Base-by-base conservation (phyloP, 92 coral and sea anemone species). In the Parazoanthus atlanticus region DNA sequence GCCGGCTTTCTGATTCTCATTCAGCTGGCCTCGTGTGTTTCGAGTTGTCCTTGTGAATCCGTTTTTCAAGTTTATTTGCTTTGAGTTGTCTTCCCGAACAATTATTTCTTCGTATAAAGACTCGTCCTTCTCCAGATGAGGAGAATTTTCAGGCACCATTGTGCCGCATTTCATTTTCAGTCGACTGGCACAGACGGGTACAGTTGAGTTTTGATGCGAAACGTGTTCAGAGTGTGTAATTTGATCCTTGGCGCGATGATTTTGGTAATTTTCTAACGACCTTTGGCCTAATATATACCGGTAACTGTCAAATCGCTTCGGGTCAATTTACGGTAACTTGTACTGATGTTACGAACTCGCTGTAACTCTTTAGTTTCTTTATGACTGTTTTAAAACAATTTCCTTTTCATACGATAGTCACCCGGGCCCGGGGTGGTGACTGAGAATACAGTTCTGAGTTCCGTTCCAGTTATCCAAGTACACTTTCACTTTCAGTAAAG, bases 111-210 rank as follows among this genome's bases (percentile, higher is more conserved):
- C 94, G 74, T 92, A 89, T 17, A 89, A 67, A 67, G 88, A 64
- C 79, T 89, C 91, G 8, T 82, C 79, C 86, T 85, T 74, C 86
- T 92, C 90, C 90, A 92, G 25, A 12, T 13, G 78, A 17, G 87
- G 78, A 13, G 28, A 58, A 40, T 80, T 79, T 86, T 82, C 88
- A 76, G 72, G 73, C 85, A 84, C 87, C 87, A 84, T 75, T 47
- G 74, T 85, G 76, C 56, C 81, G 29, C 92, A 89, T 92, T 67
- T 84, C 92, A 89, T 92, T 67, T 84, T 17, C 87, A 28, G 26
- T 84, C 78, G 74, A 86, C 94, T 92, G 94, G 90, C 83, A 84
- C 54, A 85, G 89, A 78, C 90, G 80, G 90, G 91, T 67, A 89
- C 94, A 73, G 34, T 41, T 69, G 16, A 38, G 78, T 61, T 61